Percentiles rank a stretch among this genome's conserved stretches.
Evolutionary conservation across 2,888 invertebrate genomes (phyloP).

Genomic region (Napeogenes sylphis): DNA sequence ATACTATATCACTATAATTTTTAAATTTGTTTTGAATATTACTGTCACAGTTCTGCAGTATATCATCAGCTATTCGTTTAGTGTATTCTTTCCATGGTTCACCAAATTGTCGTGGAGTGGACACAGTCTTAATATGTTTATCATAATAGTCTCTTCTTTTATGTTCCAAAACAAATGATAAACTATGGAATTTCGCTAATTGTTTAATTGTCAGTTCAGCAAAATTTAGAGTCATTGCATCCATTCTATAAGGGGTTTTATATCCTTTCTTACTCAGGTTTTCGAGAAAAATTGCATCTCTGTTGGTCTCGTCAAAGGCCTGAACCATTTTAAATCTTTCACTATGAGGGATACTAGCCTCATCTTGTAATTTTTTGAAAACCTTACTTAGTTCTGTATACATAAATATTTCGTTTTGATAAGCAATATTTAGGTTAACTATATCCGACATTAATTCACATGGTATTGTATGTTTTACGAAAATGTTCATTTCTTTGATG

Average conservation of each 20-base stretch:
- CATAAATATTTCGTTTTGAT: conserved; percentile 40
- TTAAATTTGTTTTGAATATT: no score
- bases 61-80: conserved; percentile 32
- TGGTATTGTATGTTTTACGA: conserved; percentile 43
- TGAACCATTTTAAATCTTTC: conserved; percentile 43
- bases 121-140: conserved; percentile 35
- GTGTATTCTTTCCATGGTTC: conserved; percentile 36
- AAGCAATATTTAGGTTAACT: conserved; percentile 36
- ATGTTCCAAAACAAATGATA: conserved; percentile 38
- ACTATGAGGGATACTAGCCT: conserved; percentile 37
- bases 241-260: conserved; percentile 33
- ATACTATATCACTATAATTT: no score
- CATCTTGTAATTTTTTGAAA: conserved; percentile 38
- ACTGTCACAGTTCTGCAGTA: conserved; percentile 32
- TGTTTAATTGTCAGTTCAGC: conserved; percentile 37
- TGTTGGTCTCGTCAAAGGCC: conserved; percentile 39
- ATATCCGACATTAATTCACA: conserved; percentile 31
- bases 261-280: conserved; percentile 44
- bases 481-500: conserved; percentile 43
- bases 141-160: conserved; percentile 33
- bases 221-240: conserved; percentile 36
- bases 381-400: conserved; percentile 40
- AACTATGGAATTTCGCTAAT: conserved; percentile 40
- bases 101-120: conserved; percentile 28
- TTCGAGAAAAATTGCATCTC: conserved; percentile 46